Evolutionary conservation across 2,888 invertebrate species (phyloP), one percentile per base, ranked within the genome.

Genomic region (Caenorhabditis sp.): DNA sequence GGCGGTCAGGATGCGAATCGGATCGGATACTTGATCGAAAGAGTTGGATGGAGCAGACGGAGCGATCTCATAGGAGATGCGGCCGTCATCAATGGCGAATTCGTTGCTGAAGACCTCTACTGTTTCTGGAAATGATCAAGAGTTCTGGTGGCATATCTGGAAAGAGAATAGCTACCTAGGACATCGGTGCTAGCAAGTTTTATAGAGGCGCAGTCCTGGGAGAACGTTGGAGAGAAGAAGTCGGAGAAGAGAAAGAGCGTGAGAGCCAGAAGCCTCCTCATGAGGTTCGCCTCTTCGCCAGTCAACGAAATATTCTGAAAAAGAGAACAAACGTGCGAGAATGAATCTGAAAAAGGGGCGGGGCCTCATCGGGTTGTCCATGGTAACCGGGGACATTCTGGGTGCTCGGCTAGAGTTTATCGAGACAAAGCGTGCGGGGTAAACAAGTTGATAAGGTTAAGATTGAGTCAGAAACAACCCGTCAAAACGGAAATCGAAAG

Each of bases 71-170:
- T 65, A 80, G n/a, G 80, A 44, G 1, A 80, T 60, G 32, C 68
- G 80, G 32, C 62, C 61, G 15, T 55, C 40, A 3, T 68, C 61
- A 1, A 80, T 51, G 18, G 72, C 68, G 56, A 56, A 80, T 35
- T 72, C 80, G 64, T 80, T 80, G 55, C 26, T 80, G 67, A 72
- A 80, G 40, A 80, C 72, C 44, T 77, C 68, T 2, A 77, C 69
- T 0, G 69, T 56, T 56, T 77, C 77, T 77, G 58, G n/a, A n/a
- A n/a, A n/a, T n/a, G n/a, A n/a, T n/a, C 32, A 32, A 4, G 32
- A 4, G 32, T 9, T 32, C 32, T 32, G 5, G 32, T 32, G 32
- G 5, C 9, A 32, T 9, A 4, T 9, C 32, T 32, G 32, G 13
- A 13, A 44, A 44, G 44, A 44, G 8, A 18, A 44, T 15, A 18